phyloP scores from a whole-genome alignment of 2,797 vertebrate species.

The Hoplostethus mediterraneus region DNA sequence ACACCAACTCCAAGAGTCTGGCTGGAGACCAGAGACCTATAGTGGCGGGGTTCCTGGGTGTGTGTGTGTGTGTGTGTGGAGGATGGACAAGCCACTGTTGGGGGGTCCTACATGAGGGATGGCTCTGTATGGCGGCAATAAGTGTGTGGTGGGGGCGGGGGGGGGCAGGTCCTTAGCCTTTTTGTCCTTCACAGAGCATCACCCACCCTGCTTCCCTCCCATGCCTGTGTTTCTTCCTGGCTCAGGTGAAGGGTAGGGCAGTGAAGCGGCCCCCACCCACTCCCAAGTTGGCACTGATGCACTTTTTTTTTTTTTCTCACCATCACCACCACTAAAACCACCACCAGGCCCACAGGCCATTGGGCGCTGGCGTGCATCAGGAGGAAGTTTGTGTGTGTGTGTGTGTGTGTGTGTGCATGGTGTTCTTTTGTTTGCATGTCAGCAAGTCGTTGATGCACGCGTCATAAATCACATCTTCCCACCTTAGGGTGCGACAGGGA shows the following conservation, averaged over 20 bases:
- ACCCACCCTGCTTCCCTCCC: not conserved
- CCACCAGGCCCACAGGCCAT: not conserved
- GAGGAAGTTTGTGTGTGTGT: not conserved
- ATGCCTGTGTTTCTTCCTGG: conserved; percentile 5
- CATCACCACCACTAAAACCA: not conserved
- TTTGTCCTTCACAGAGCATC: conserved; percentile 70
- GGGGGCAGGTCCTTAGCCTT: conserved; percentile 59
- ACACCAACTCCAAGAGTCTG: conserved; percentile 37
- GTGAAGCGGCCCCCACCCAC: no score
- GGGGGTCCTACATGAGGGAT: conserved; percentile 73
- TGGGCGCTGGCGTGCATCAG: not conserved
- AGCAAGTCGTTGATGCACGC: conserved; percentile 54
- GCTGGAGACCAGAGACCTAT: conserved; percentile 53
- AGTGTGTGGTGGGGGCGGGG: conserved; percentile 10
- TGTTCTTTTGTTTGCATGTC: conserved; percentile 30
- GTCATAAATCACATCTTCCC: conserved; percentile 65
- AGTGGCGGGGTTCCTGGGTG: conserved; percentile 14
- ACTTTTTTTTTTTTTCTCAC: conserved; percentile 15
- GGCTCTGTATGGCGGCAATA: conserved; percentile 46
- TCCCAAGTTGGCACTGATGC: not conserved
- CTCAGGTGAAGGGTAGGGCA: conserved; percentile 23
- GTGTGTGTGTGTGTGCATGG: not conserved
- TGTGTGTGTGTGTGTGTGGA: conserved; percentile 18
- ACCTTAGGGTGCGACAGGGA: not conserved
- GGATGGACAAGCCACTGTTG: conserved; percentile 30